Evolutionary conservation across 2,113 vertebrate genomes (phyloP), one percentile per base, ranked within the genome.

Genomic region (Hymenochirus boettgeri): DNA sequence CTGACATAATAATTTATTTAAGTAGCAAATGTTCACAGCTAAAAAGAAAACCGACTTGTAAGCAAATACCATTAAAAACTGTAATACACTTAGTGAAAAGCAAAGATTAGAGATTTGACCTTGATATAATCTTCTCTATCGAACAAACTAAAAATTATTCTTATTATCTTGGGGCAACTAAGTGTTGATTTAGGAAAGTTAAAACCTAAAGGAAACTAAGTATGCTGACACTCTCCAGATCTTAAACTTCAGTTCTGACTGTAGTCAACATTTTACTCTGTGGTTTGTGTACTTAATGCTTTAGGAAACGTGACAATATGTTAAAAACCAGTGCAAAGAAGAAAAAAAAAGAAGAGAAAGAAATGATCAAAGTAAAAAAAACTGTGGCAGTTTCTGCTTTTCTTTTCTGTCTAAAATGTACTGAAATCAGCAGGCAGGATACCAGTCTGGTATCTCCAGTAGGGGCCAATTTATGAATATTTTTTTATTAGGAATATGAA

Each of bases 121-220:
- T 59, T 67, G 46, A 67, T 59, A 42, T 29, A 46, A 27, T 59
- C 33, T 26, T 51, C 17, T 23, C 39, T 35, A 35, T 13, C 4
- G 46, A 67, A 67, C 12, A 57, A 59, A 67, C 15, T 26, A 48
- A 52, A 66, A 58, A 67, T 59, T 52, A 51, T 67, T 67, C 56
- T 67, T 23, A 67, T 67, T 58, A 67, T 52, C 31, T 58, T 55
- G 26, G 23, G 23, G 31, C 46, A 52, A 48, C 64, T 57, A 39
- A 67, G 45, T 67, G 64, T 67, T 67, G 46, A 58, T 67, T 67
- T 67, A 52, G 55, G 64, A 67, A 59, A 58, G 64, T 59, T 67
- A 59, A 67, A 67, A 50, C 64, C 46, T 58, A 58, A 58, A 50
- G 55, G 31, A 67, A 51, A 39, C 55, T 67, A 67, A 67, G n/a